Percentiles rank a stretch among this genome's conserved stretches.
phyloP scores from a whole-genome alignment of 2,888 invertebrate genomes.

The Drosophila paracracens region DNA sequence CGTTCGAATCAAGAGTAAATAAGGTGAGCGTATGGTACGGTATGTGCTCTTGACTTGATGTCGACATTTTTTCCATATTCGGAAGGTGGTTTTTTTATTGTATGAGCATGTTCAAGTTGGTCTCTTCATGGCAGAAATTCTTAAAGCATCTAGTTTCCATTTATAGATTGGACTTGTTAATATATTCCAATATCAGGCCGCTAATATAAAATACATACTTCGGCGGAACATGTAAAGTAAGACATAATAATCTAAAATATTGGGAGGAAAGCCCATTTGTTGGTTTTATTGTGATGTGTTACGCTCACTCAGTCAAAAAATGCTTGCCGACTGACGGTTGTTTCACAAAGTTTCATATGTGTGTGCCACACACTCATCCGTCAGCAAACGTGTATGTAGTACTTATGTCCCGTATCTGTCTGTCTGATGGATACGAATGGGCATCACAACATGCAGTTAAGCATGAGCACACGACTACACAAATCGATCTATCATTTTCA shows the following conservation, averaged over 20 bases:
- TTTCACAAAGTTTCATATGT: not conserved
- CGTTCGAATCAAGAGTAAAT: conserved; percentile 8
- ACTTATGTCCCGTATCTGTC: conserved; percentile 10
- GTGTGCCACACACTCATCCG: not conserved
- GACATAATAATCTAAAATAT: not conserved
- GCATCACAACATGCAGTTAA: conserved; percentile 31
- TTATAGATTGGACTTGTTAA: conserved; percentile 30
- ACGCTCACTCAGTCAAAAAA: not conserved
- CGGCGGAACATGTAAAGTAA: not conserved
- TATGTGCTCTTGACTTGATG: conserved; percentile 29
- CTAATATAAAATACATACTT: conserved; percentile 1
- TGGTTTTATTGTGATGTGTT: not conserved
- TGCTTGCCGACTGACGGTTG: not conserved
- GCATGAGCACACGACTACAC: conserved; percentile 33
- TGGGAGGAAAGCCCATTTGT: not conserved
- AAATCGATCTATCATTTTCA: conserved; percentile 56
- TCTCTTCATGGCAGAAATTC: conserved; percentile 35
- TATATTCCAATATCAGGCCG: conserved; percentile 9
- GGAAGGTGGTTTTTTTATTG: conserved; percentile 28
- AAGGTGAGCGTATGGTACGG: conserved; percentile 13
- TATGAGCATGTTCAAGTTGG: conserved; percentile 6
- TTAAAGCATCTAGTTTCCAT: conserved; percentile 49
- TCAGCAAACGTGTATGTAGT: not conserved
- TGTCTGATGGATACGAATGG: conserved; percentile 49
- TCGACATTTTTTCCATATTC: conserved; percentile 35